Conservation (phyloP, 2,888 invertebrate species). For the Papilio elwesi region DNA sequence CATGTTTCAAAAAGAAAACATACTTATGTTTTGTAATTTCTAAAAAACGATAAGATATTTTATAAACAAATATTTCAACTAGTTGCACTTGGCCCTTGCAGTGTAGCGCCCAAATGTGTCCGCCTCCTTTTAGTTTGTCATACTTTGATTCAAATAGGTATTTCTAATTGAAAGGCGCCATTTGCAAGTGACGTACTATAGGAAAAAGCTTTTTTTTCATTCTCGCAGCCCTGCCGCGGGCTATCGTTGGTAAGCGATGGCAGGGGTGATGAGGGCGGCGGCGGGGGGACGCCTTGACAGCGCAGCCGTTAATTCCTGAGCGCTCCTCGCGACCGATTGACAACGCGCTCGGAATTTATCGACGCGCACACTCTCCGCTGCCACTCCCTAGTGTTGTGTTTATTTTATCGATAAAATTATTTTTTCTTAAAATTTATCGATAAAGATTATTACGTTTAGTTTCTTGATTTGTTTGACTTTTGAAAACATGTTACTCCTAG, state of each 20-base stretch:
- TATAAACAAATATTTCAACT: too few species aligned
- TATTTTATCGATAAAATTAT: slow-evolving; percentile 26
- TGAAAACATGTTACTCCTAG: too few species aligned
- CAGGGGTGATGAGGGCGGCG: slow-evolving; percentile 51
- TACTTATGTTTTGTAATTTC: too few species aligned
- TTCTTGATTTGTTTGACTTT: too few species aligned
- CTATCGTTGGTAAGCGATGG: slow-evolving; percentile 20
- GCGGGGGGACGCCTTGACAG: slow-evolving; percentile 76
- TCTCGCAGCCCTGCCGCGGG: slow-evolving; percentile 54
- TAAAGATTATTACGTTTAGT: background rate
- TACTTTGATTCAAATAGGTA: background rate
- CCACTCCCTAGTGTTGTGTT: slow-evolving; percentile 47
- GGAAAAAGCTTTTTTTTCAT: slow-evolving; percentile 14
- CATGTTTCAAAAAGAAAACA: too few species aligned
- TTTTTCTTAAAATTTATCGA: too few species aligned
- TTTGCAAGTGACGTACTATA: slow-evolving; percentile 22
- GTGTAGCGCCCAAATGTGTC: too few species aligned
- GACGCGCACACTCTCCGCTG: slow-evolving; percentile 76
- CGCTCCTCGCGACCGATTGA: slow-evolving; percentile 80
- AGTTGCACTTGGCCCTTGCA: too few species aligned
- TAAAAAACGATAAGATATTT: too few species aligned
- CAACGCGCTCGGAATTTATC: slow-evolving; percentile 83
- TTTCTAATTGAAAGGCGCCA: slow-evolving; percentile 12
- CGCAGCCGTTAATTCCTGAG: slow-evolving; percentile 79
- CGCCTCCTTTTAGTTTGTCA: too few species aligned